These are phyloP conservation scores for Epicampocera succincta DNA, from an alignment of 2,888 invertebrate species.

Conservation along the genomic window DNA sequence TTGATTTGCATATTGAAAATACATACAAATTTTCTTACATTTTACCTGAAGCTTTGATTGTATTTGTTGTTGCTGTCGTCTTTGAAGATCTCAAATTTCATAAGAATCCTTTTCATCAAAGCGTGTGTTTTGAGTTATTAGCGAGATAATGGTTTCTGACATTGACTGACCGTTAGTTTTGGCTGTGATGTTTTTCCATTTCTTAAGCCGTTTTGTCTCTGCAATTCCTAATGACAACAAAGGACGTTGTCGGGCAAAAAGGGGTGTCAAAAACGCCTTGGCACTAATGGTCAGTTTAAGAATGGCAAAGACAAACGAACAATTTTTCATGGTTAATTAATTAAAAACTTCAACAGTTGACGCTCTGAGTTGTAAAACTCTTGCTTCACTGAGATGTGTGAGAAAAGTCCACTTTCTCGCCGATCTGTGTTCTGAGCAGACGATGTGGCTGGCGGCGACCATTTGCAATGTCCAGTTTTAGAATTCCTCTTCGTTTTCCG, in stretches of 20 bases:
- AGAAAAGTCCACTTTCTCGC: slow-evolving; percentile 75
- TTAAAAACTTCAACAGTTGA: slow-evolving; percentile 67
- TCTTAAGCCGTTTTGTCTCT: slow-evolving; percentile 1
- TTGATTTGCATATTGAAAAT: slow-evolving; percentile 71
- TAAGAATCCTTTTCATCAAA: slow-evolving; percentile 70
- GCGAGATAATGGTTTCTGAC: slow-evolving; percentile 78
- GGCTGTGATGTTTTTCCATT: slow-evolving; percentile 32
- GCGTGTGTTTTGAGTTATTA: slow-evolving; percentile 80
- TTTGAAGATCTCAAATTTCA: slow-evolving; percentile 70
- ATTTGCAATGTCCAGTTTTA: slow-evolving; percentile 50
- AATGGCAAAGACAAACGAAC: slow-evolving; percentile 63
- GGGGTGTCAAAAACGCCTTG: slow-evolving; percentile 68
- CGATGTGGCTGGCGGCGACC: slow-evolving; percentile 41
- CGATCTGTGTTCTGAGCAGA: slow-evolving; percentile 64
- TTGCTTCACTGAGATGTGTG: slow-evolving; percentile 72
- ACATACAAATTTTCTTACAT: slow-evolving; percentile 2
- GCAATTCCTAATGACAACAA: slow-evolving; percentile 36
- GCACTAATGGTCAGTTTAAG: slow-evolving; percentile 77
- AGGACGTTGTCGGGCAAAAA: slow-evolving; percentile 44
- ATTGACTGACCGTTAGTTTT: slow-evolving; percentile 73
- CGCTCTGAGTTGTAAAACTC: slow-evolving; percentile 6
- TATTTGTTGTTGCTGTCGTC: slow-evolving; percentile 29
- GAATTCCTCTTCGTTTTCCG: slow-evolving; percentile 71
- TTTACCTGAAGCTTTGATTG: slow-evolving; percentile 73
- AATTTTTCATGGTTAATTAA: slow-evolving; percentile 80